Evolutionary conservation across 2,113 vertebrate genomes (phyloP), one percentile per base, ranked within the genome.

Genomic region (Brachyhypopomus gauderio): DNA sequence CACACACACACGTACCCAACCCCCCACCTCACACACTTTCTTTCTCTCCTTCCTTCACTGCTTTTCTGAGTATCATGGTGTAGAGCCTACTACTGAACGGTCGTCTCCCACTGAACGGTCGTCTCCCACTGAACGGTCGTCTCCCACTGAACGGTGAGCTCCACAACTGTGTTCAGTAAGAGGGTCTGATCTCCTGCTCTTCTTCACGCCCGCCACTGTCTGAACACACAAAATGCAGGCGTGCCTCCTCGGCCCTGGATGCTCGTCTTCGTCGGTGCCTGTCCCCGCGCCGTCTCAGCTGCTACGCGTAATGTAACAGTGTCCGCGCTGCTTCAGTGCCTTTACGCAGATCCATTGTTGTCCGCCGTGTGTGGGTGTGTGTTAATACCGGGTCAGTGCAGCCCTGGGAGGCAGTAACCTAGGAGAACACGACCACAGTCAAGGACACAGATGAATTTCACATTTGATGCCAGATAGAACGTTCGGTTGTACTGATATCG

Each of bases 11-110:
- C 48, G 17, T 72, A 48, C 64, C 9, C 45, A 52, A 8, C 9
- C 45, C 9, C 45, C 62, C 41, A 63, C 30, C 52, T 52, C 52
- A 30, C 75, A 17, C 36, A 63, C 2, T 60, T 17, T 79, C 80
- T 79, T 82, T 52, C 12, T 14, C 1, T 52, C 45, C 12, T 14
- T 52, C 12, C 12, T 14, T 52, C 45, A 14, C 9, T 52, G 45
- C 8, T 52, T 12, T 12, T 52, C 45, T 52, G 45, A 30, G 1
- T 30, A 30, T 30, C 30, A 30, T 30, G 30, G 30, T 30, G 30
- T 30, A 30, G 30, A 30, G n/a, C n/a, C 30, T 30, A 30, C 30
- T 30, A 30, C 30, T 30, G 30, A 30, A 30, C 30, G 3, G 30
- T 3, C 41, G 48, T 30, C 66, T 59, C 19, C 56, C 41, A 60